Base-by-base conservation (phyloP, 2,888 invertebrate species). In the Seira musarum region DNA sequence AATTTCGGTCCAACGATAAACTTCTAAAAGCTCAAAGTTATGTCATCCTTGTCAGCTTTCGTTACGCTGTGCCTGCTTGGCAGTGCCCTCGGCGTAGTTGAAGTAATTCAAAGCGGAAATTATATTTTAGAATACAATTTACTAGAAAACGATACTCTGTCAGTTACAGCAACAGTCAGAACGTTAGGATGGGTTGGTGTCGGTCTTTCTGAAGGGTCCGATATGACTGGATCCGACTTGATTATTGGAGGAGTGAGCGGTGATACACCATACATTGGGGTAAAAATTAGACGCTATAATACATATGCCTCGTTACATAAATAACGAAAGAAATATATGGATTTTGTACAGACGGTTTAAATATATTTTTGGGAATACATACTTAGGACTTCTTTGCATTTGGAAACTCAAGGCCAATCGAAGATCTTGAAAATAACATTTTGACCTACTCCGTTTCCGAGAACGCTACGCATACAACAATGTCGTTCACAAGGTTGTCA, bases 101-200 rank as follows among this genome's bases (percentile, higher is more conserved):
- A 79, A 35, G 35, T 79, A 21, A 72, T 79, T 19, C 72, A 79
- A 24, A 21, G 30, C 30, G 72, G 72, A n/a, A 53, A 15, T 10
- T 79, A 53, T 19, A 63, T 63, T 72, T 24, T 79, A n/a, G 79
- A 79, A 24, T 79, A 72, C 40, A 63, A 63, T 24, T 17, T 79
- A 24, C 24, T 70, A 15, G 24, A 25, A 15, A 71, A 71, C 22
- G 71, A 78, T 13, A 79, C 79, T 6, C 21, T 79, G 8, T 67
- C 79, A 0, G 79, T 79, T 13, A 79, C 61, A 8, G 79, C 79
- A 3, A 79, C 72, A 1, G 79, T 79, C 1, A 19, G 24, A 53
- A 63, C 79, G 0, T 5, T 49, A 1, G 79, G 79, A 8, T 79
- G 79, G 79, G 79, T 79, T 15, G 79, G 79, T 21, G 79, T 79